Percentiles rank a stretch among this genome's conserved stretches.
Conservation (phyloP, 2,888 invertebrate species). For the Thecocarcelia acutangulata region DNA sequence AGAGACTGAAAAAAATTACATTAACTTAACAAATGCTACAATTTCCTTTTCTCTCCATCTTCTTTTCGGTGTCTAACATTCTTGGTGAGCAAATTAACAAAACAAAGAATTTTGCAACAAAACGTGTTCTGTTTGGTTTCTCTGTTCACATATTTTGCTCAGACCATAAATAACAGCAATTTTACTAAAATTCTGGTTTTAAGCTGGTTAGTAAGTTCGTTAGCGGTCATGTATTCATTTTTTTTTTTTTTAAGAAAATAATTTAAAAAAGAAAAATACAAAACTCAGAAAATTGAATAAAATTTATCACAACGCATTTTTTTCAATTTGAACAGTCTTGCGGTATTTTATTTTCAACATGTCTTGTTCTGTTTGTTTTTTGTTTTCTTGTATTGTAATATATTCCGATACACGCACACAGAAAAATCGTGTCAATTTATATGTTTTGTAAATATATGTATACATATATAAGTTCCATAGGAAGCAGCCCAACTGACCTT, state of each 20-base stretch:
- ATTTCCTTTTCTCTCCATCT: slow-evolving; percentile 31
- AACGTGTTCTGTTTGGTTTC: not conserved
- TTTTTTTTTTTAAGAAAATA: not conserved
- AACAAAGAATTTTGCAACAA: slow-evolving; percentile 17
- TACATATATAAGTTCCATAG: too few species aligned
- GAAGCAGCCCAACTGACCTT: not conserved
- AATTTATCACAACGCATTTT: slow-evolving; percentile 64
- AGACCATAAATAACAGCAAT: slow-evolving; percentile 62
- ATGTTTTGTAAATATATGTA: not conserved
- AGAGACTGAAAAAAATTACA: slow-evolving; percentile 36
- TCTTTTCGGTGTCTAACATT: not conserved
- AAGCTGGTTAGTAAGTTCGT: slow-evolving; percentile 22
- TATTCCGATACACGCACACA: not conserved
- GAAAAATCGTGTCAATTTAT: not conserved
- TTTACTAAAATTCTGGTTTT: slow-evolving; percentile 48
- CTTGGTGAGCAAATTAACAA: not conserved
- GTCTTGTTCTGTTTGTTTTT: slow-evolving; percentile 31
- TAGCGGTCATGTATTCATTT: slow-evolving; percentile 36
- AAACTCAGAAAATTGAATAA: slow-evolving; percentile 37
- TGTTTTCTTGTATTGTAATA: slow-evolving; percentile 36
- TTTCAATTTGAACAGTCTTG: slow-evolving; percentile 65
- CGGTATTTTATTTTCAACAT: slow-evolving; percentile 62
- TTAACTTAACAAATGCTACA: slow-evolving; percentile 62
- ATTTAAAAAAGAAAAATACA: slow-evolving; percentile 5
- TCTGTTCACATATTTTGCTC: not conserved